Conservation (phyloP, 1,140 invertebrate genomes). For the Trichomalopsis sarcophagae region DNA sequence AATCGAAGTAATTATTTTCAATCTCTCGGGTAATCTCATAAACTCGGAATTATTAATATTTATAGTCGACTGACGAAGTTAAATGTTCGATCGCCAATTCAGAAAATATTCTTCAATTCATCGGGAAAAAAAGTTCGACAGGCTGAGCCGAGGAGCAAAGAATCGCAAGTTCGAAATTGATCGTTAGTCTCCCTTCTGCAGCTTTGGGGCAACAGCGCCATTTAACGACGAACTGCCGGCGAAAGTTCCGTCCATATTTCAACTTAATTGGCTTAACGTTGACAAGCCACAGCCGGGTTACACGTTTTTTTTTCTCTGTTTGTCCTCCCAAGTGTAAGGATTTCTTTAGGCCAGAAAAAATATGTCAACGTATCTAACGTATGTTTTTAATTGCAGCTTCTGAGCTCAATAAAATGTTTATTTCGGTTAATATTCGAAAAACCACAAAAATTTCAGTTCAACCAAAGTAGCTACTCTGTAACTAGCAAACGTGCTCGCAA, state of each 20-base stretch:
- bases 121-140: constrained; percentile 18
- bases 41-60: not conserved
- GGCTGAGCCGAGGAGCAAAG: not conserved
- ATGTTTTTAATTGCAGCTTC: no score
- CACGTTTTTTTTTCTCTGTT: constrained; percentile 45
- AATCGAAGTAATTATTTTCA: no score
- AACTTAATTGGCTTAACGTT: constrained; percentile 72
- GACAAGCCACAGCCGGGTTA: constrained; percentile 64
- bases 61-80: not conserved
- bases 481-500: no score
- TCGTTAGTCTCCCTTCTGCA: constrained; percentile 48
- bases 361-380: no score
- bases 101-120: constrained; percentile 5
- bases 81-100: not conserved
- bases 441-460: no score
- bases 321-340: not conserved
- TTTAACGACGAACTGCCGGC: constrained; percentile 46
- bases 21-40: not conserved
- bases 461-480: no score
- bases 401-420: no score
- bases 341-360: not conserved
- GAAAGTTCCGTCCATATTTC: constrained; percentile 68
- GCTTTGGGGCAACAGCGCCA: not conserved
- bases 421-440: no score
- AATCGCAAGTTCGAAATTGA: constrained; percentile 59